Base-by-base conservation (phyloP, 2,888 invertebrate genomes). In the Spatulosminthurus flaviceps region DNA sequence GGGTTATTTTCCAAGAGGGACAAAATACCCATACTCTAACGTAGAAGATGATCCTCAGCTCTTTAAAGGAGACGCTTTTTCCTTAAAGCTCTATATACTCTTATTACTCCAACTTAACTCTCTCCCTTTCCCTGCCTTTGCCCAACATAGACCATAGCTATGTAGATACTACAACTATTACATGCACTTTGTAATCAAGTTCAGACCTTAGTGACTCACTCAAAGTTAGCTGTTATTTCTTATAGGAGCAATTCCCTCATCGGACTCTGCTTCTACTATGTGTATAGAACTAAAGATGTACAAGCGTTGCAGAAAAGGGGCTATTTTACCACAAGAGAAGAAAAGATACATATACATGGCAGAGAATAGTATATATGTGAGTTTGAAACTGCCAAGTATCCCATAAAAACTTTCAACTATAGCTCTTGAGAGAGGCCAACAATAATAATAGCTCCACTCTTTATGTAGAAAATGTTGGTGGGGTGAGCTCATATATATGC, bases 101-200 rank as follows among this genome's bases (percentile, higher is more conserved):
- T 28, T 28, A 1, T 16, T 9, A 21, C 19, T 60, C 19, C 2
- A 64, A 64, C n/a, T n/a, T n/a, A n/a, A n/a, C 69, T 69, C 21
- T 21, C 64, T 64, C 16, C 22, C 64, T 64, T 24, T 22, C 64
- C 26, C 51, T 34, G n/a, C n/a, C n/a, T n/a, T n/a, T n/a, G n/a
- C n/a, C n/a, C n/a, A n/a, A n/a, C n/a, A n/a, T n/a, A n/a, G n/a
- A n/a, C n/a, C n/a, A n/a, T n/a, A n/a, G n/a, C n/a, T n/a, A n/a
- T n/a, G n/a, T n/a, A n/a, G n/a, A n/a, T n/a, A n/a, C n/a, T n/a
- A n/a, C n/a, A n/a, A n/a, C n/a, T n/a, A 11, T 5, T 51, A 24
- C 21, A 64, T 64, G 64, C 64, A 64, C 64, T 64, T 64, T 64
- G 64, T 64, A 64, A 64, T 64, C 64, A 64, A 64, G 64, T 24